Evolutionary conservation across 2,888 invertebrate genomes (phyloP), one percentile per base, ranked within the genome.

Genomic region (Pyrgus malvae): DNA sequence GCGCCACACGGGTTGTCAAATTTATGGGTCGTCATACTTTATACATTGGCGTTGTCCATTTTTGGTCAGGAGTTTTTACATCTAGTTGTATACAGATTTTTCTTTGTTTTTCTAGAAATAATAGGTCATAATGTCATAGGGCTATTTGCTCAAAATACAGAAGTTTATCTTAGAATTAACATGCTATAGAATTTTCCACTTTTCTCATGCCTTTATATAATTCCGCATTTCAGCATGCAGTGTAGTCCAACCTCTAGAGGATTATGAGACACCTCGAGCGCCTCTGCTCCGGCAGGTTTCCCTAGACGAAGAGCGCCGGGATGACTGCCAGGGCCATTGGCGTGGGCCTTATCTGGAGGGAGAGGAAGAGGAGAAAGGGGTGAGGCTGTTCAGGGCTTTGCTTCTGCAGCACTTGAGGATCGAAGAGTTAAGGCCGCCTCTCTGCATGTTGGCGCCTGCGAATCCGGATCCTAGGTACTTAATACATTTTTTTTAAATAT

Each of bases 241-340:
- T 60, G 31, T 45, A 8, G 77, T 87, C 21, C 87, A 90, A 61
- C 83, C 85, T 0, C 63, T 91, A 46, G 90, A 91, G 69, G 89
- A 89, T 57, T 84, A 83, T 48, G 85, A 88, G 31, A 73, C 80
- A 0, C 88, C 87, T 0, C 67, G 91, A 55, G 90, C 90, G 0
- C 91, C 91, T 0, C 72, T 91, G 0, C 78, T 79, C 0, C 80
- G 91, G 0, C 91, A 91, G 60, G 83, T 91, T 0, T 91, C 91
- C 1, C 58, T 91, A 16, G 91, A 91, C 17, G 91, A 91, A 58
- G 91, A 91, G 59, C 68, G 91, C 0, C 76, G 84, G 0, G 90
- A 90, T 51, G 90, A 89, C 66, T 91, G 86, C 59, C 91, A 82
- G 53, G 91, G 90, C 0, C 91, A 91, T 62, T 91, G 90, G 83